Conservation (phyloP, 2,797 vertebrate species). For the Chelon labrosus region DNA sequence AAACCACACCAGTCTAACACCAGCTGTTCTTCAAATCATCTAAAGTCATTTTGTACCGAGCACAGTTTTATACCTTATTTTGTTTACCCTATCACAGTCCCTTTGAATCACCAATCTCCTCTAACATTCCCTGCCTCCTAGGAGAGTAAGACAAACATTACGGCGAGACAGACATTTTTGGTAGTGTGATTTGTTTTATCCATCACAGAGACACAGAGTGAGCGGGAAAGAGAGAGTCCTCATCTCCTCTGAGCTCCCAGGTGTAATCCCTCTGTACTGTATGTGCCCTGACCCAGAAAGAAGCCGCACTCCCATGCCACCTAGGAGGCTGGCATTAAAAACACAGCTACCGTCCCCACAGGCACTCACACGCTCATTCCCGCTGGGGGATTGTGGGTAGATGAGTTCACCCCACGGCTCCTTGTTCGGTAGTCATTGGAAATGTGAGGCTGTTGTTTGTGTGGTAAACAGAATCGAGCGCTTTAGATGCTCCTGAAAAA, state of each 20-base stretch:
- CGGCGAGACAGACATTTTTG: conserved; percentile 61
- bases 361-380: conserved; percentile 68
- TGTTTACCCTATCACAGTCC: conserved; percentile 57
- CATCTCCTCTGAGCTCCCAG: conserved; percentile 83
- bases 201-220: conserved; percentile 61
- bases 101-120: conserved; percentile 63
- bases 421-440: conserved; percentile 75
- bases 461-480: conserved; percentile 62
- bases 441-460: conserved; percentile 69
- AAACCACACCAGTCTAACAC: conserved; percentile 9
- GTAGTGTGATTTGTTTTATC: conserved; percentile 76
- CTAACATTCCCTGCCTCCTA: conserved; percentile 60
- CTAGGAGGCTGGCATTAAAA: conserved; percentile 80
- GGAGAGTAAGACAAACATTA: conserved; percentile 67
- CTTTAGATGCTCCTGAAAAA: conserved; percentile 55
- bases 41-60: conserved; percentile 48
- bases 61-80: conserved; percentile 58
- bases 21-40: conserved; percentile 44
- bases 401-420: conserved; percentile 76
- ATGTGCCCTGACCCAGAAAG: conserved; percentile 86
- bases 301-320: conserved; percentile 79
- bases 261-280: conserved; percentile 83
- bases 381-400: conserved; percentile 80
- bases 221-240: conserved; percentile 65
- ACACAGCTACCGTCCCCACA: conserved; percentile 78